Conservation (phyloP, 37 sponge, comb jelly and placozoan genomes). For the Cladorhizidae sp. region DNA sequence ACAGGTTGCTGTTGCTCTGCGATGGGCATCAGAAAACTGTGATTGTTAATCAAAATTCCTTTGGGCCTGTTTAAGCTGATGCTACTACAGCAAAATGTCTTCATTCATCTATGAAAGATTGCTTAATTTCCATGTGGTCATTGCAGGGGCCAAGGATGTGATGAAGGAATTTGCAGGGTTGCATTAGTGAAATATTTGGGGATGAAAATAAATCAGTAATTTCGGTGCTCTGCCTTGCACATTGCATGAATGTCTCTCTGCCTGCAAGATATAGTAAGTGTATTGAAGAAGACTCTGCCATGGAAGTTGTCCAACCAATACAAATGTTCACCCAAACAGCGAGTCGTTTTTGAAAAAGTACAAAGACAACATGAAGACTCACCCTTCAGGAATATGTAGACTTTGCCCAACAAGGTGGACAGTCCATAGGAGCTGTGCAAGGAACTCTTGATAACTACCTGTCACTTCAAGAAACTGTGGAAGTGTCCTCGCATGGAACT, state of each 20-base stretch:
- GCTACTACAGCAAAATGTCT: not conserved
- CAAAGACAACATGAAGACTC: not conserved
- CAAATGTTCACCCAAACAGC: constrained; percentile 10
- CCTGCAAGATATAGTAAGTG: not conserved
- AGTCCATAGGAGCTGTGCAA: not conserved
- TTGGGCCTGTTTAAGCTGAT: not conserved
- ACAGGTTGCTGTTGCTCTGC: not conserved
- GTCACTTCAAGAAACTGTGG: not conserved
- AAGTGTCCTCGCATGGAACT: not conserved
- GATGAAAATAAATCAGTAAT: not conserved
- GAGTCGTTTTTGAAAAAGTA: not conserved
- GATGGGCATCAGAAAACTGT: constrained; percentile 1
- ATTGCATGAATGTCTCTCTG: not conserved
- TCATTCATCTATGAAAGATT: not conserved
- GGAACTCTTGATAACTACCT: not conserved
- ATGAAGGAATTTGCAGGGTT: too few species aligned
- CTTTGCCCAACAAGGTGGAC: not conserved
- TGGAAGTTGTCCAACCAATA: constrained; percentile 14
- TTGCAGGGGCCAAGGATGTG: too few species aligned
- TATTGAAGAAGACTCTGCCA: constrained; percentile 6
- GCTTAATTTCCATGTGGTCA: not conserved
- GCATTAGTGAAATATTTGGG: too few species aligned
- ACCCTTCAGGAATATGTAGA: not conserved
- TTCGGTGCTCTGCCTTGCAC: not conserved
- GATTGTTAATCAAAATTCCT: not conserved